Percentiles rank a stretch among this genome's conserved stretches.
These are phyloP conservation scores for Gymnocheta viridis DNA, from an alignment of 2,888 invertebrate species.

Conservation along the genomic window DNA sequence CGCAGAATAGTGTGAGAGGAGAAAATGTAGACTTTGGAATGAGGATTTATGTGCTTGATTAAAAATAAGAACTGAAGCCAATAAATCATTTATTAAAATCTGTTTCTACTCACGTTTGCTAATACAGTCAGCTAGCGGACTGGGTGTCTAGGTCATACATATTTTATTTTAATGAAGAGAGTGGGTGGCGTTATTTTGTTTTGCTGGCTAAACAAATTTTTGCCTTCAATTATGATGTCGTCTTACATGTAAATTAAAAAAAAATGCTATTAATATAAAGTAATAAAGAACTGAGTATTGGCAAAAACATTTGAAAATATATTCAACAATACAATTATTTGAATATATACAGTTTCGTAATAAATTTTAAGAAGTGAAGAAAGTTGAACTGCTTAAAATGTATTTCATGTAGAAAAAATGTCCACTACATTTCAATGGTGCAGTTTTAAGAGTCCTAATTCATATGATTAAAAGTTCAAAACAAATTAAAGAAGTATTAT, in stretches of 20 bases:
- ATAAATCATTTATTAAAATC: conserved; percentile 68
- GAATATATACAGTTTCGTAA: no score
- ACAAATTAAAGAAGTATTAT: no score
- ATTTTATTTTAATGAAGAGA: conserved; percentile 5
- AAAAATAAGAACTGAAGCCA: conserved; percentile 54
- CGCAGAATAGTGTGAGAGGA: background rate
- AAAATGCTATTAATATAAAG: conserved; percentile 22
- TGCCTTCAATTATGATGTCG: conserved; percentile 31
- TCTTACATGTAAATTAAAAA: conserved; percentile 57
- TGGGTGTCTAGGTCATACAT: conserved; percentile 32
- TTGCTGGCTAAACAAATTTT: background rate
- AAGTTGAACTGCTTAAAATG: no score
- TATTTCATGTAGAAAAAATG: no score
- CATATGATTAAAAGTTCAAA: no score
- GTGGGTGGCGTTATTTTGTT: background rate
- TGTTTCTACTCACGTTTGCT: conserved; percentile 59
- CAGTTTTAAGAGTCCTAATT: no score
- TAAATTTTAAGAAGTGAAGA: no score
- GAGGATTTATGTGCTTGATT: conserved; percentile 60
- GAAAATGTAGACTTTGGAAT: background rate
- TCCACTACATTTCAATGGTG: no score
- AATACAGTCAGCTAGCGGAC: background rate
- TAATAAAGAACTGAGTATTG: background rate
- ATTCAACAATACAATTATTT: no score
- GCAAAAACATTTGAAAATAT: background rate